Evolutionary conservation across 2,113 vertebrate genomes (phyloP).

Genomic region (Indri indri): DNA sequence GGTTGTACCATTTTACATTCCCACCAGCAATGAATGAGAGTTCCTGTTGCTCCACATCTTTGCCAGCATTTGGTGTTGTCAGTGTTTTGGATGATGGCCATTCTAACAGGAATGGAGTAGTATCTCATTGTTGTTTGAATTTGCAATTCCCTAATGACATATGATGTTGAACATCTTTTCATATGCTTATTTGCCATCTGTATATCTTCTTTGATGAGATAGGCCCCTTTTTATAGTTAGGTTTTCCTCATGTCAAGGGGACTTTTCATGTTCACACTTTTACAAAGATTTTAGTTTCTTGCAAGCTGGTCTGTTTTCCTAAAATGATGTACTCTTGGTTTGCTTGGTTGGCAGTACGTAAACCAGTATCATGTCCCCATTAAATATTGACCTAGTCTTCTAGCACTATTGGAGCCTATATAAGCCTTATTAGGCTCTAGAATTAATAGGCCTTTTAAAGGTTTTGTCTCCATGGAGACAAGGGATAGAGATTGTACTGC

Average conservation of each 20-base stretch:
- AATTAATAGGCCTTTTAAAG: neutral
- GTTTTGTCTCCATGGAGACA: neutral
- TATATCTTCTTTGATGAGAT: neutral
- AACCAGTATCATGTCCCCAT: neutral
- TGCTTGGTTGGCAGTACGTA: slow-evolving; percentile 5
- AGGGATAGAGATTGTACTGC: neutral
- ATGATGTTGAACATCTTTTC: neutral
- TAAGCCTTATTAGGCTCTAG: neutral
- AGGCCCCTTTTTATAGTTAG: neutral
- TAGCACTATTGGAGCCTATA: neutral
- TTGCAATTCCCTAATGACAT: neutral
- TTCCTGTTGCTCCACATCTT: neutral
- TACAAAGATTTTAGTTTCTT: slow-evolving; percentile 26
- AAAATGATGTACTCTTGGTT: neutral
- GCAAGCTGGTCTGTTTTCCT: neutral
- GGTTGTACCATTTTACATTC: neutral
- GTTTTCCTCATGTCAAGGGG: neutral
- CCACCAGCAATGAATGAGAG: neutral
- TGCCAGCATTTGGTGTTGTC: neutral
- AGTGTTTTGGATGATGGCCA: neutral
- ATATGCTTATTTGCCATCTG: neutral
- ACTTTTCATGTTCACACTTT: neutral
- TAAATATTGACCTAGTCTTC: slow-evolving; percentile 15
- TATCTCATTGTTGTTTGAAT: neutral
- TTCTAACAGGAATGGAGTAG: neutral